Conservation (phyloP, 2,113 vertebrate genomes). For the Girardinichthys multiradiatus region DNA sequence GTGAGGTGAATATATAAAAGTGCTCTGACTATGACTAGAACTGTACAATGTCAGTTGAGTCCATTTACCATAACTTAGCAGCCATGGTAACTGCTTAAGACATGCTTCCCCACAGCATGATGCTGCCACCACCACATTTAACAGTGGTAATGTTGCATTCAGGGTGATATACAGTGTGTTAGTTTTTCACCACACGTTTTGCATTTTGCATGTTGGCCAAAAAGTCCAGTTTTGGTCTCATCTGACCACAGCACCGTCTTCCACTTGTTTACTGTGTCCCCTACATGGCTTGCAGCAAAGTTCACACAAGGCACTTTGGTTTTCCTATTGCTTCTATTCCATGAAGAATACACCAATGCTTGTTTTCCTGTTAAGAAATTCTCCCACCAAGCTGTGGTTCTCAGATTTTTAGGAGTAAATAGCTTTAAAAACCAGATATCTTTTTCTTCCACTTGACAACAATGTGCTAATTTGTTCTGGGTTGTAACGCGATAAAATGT, state of each 20-base stretch:
- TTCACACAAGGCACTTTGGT: background rate
- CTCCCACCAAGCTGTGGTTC: background rate
- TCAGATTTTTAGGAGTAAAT: no score
- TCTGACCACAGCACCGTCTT: background rate
- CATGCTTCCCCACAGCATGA: background rate
- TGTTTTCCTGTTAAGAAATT: background rate
- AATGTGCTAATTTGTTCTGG: no score
- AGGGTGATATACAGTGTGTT: background rate
- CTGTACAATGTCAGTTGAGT: background rate
- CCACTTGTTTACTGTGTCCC: background rate
- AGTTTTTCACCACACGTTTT: no score
- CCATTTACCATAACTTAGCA: background rate
- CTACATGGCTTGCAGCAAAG: background rate
- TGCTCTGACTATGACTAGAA: background rate
- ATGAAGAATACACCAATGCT: background rate
- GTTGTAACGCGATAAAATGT: no score
- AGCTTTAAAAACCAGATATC: no score
- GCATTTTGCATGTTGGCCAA: background rate
- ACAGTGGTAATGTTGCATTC: background rate
- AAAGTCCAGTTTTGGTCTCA: background rate
- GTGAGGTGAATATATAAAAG: no score
- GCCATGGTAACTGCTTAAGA: background rate
- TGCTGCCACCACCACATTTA: background rate
- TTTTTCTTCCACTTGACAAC: no score
- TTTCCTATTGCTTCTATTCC: background rate